These are phyloP conservation scores for Sitta europaea DNA, from an alignment of 2,113 vertebrate genomes.

Conservation along the genomic window DNA sequence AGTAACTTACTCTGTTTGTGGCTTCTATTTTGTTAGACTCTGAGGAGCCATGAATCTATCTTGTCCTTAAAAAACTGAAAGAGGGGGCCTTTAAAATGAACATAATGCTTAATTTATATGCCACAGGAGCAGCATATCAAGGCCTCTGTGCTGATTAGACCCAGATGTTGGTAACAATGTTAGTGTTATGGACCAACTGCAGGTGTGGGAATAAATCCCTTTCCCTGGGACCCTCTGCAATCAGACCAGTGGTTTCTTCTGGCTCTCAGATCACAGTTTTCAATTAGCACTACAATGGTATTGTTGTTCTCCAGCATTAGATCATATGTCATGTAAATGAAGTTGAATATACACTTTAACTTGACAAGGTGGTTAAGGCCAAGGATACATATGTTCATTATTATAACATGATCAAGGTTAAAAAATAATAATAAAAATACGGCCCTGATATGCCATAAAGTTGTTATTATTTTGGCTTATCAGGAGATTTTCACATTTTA, in stretches of 20 bases:
- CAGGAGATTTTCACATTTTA: slow-evolving; percentile 78
- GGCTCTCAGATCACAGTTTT: slow-evolving; percentile 73
- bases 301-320: slow-evolving; percentile 83
- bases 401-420: slow-evolving; percentile 74
- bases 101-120: slow-evolving; percentile 82
- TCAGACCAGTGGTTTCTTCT: slow-evolving; percentile 77
- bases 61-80: slow-evolving; percentile 81
- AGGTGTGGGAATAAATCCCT: slow-evolving; percentile 82
- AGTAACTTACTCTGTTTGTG: slow-evolving; percentile 75
- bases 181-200: slow-evolving; percentile 79
- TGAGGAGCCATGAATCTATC: slow-evolving; percentile 85
- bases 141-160: slow-evolving; percentile 78
- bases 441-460: slow-evolving; percentile 70
- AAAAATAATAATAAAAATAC: slow-evolving; percentile 63
- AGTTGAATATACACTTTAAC: slow-evolving; percentile 77
- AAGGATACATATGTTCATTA: slow-evolving; percentile 78
- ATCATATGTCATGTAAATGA: slow-evolving; percentile 82
- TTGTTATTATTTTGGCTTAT: slow-evolving; percentile 80
- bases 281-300: slow-evolving; percentile 80
- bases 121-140: slow-evolving; percentile 76
- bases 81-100: slow-evolving; percentile 74
- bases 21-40: slow-evolving; percentile 81
- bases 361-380: slow-evolving; percentile 80
- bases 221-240: slow-evolving; percentile 74
- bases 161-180: slow-evolving; percentile 85